Evolutionary conservation across 2,113 vertebrate species (phyloP), one percentile per base, ranked within the genome.

Genomic region (Pseudorectes ferrugineus): DNA sequence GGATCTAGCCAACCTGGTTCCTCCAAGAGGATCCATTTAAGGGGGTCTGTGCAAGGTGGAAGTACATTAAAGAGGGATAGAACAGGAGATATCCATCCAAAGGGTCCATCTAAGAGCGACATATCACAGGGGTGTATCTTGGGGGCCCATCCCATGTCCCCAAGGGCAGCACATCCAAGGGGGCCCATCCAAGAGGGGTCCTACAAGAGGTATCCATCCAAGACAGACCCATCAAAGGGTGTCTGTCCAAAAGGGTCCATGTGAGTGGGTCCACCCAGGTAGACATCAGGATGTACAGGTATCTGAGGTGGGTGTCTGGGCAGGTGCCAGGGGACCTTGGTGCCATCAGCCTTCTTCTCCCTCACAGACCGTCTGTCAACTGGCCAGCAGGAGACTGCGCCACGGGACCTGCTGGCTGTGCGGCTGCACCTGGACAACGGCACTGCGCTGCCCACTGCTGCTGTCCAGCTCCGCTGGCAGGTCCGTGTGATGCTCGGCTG

Each of bases 391-490:
- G 98, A 98, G n/a, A 2, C 73, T 12, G 25, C 14, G 0, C 33
- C 46, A 0, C 29, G 6, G 65, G 98, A 98, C 92, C 96, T 98
- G 59, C 98, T 97, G 40, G 97, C 97, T 7, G 51, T 98, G 57
- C 93, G 94, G 21, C 96, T 99, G 51, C 92, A 95, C 86, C 97
- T 99, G 91, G 98, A 98, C 70, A 98, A 98, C 0, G 90, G 98
- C 80, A 98, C 97, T 5, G 71, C 78, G 1, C 92, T 98, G 22
- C 97, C 97, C 3, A 5, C 88, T 0, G 97, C 98, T 3, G 85
- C 97, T 0, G 98, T 98, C 29, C 89, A 75, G 29, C 96, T 99
- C 21, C 98, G 94, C 59, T 99, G 98, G 99, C 98, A 88, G 98
- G 99, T 99, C 29, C 19, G 98, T 49, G 73, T 20, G 5, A 17